These are phyloP conservation scores for Eulithis prunata DNA, from an alignment of 2,888 invertebrate genomes.

Conservation along the genomic window DNA sequence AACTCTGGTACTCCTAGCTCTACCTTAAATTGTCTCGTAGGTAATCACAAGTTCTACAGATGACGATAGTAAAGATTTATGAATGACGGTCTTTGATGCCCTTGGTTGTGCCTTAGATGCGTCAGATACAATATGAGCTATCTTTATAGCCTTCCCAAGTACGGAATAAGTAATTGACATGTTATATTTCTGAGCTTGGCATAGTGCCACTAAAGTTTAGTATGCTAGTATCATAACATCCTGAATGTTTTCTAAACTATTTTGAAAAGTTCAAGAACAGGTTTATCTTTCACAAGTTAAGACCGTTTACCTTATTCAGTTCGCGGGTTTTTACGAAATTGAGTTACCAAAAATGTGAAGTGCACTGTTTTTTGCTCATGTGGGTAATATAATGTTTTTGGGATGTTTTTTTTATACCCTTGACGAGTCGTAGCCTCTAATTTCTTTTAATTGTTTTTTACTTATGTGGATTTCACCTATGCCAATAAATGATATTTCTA, in stretches of 20 bases:
- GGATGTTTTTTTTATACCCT: neutral
- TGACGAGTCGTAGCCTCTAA: too few relatives aligned
- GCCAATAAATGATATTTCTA: too few relatives aligned
- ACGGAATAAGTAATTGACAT: slow-evolving; percentile 43
- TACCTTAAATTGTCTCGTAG: slow-evolving; percentile 55
- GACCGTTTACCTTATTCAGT: neutral
- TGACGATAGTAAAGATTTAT: slow-evolving; percentile 55
- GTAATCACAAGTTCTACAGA: slow-evolving; percentile 51
- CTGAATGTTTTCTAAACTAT: too few relatives aligned
- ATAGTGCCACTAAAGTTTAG: slow-evolving; percentile 1
- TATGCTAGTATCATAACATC: neutral
- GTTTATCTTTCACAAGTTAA: too few relatives aligned
- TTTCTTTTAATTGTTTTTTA: too few relatives aligned
- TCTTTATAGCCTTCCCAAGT: slow-evolving; percentile 51
- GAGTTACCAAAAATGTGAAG: neutral
- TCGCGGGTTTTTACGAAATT: neutral
- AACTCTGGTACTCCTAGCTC: neutral
- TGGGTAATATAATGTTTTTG: neutral
- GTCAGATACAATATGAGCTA: slow-evolving; percentile 40
- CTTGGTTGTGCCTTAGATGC: slow-evolving; percentile 50
- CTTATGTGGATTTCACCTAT: too few relatives aligned
- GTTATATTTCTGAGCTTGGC: slow-evolving; percentile 15
- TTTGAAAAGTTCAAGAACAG: too few relatives aligned
- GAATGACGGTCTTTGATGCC: slow-evolving; percentile 52
- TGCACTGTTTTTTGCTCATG: neutral